Base-by-base conservation (phyloP, 2,888 invertebrate species). In the Hedya salicella region DNA sequence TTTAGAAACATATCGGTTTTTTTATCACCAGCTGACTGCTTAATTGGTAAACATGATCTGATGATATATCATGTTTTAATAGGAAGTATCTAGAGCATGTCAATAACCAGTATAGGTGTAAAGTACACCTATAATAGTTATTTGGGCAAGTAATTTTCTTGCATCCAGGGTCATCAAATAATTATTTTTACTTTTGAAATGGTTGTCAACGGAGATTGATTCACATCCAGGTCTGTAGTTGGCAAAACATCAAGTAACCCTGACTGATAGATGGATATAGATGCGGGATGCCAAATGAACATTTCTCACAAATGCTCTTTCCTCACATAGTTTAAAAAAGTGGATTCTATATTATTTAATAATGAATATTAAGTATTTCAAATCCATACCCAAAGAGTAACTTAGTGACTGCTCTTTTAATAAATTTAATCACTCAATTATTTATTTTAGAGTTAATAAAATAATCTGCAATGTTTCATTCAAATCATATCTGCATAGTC, bases 241-340 rank as follows among this genome's bases (percentile, higher is more conserved):
- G 85, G 85, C 85, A 84, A 70, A 25, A 36, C 52, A 53, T 84
- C 83, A 86, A 86, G 76, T 78, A 79, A 78, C 78, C 78, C 75
- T 82, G 79, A 78, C 77, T 75, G 79, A 78, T 72, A 70, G 68
- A 44, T 67, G 63, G 62, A 62, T 52, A 64, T 50, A 56, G 68
- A 32, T 69, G 63, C n/a, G 25, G 32, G 59, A 60, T 65, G 65
- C 65, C 59, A 65, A 65, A 53, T 60, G 36, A 59, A 46, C 40
- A 44, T 52, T 50, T 57, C 42, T 19, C 30, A n/a, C 17, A 44
- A 44, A 57, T 44, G 44, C 25, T 54, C 9, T 9, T 11, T 36
- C 2, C 9, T 5, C 11, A 36, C 11, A 36, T 25, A 9, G 36
- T 36, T 36, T 9, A 25, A 25, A 25, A 25, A 25, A 25, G 25